A percentile compares a stretch with the other conserved stretches of the same genome.
Evolutionary conservation across 2,113 vertebrate genomes (phyloP).

Genomic region (Apaloderma vittatum): DNA sequence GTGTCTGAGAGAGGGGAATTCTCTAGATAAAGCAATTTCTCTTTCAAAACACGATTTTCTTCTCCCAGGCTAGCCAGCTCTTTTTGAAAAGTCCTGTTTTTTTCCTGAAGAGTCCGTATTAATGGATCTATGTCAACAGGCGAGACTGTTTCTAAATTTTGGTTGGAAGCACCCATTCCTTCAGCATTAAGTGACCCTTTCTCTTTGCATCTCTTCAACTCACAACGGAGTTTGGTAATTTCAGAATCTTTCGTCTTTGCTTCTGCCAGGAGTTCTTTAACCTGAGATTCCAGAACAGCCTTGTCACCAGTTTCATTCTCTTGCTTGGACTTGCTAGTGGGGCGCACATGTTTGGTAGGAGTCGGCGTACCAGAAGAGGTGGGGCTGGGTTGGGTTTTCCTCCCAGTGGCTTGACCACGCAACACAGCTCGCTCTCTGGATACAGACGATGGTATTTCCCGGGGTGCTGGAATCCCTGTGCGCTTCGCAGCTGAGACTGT

Average conservation of each 20-base stretch:
- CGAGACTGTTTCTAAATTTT: constrained; percentile 47
- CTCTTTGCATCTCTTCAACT: constrained; percentile 88
- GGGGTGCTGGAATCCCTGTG: constrained; percentile 92
- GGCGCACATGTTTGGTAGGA: constrained; percentile 86
- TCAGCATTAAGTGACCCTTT: constrained; percentile 73
- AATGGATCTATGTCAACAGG: constrained; percentile 80
- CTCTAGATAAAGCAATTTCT: constrained; percentile 88
- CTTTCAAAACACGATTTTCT: constrained; percentile 90
- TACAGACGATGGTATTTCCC: constrained; percentile 83
- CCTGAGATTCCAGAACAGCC: constrained; percentile 88
- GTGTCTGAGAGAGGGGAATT: constrained; percentile 82
- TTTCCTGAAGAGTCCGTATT: constrained; percentile 87
- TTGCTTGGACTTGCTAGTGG: constrained; percentile 81
- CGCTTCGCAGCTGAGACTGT: constrained; percentile 82
- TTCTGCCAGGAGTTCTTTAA: constrained; percentile 93
- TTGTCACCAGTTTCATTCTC: constrained; percentile 86
- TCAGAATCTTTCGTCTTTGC: constrained; percentile 94
- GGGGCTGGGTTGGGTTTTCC: constrained; percentile 88
- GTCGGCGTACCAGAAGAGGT: constrained; percentile 88
- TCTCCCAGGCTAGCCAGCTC: constrained; percentile 87
- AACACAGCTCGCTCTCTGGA: constrained; percentile 86
- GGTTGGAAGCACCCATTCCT: constrained; percentile 57
- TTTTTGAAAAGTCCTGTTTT: constrained; percentile 89
- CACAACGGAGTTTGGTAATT: constrained; percentile 91
- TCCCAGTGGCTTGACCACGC: constrained; percentile 82